Conservation (phyloP, 2,113 vertebrate species). For the Vombatus ursinus region DNA sequence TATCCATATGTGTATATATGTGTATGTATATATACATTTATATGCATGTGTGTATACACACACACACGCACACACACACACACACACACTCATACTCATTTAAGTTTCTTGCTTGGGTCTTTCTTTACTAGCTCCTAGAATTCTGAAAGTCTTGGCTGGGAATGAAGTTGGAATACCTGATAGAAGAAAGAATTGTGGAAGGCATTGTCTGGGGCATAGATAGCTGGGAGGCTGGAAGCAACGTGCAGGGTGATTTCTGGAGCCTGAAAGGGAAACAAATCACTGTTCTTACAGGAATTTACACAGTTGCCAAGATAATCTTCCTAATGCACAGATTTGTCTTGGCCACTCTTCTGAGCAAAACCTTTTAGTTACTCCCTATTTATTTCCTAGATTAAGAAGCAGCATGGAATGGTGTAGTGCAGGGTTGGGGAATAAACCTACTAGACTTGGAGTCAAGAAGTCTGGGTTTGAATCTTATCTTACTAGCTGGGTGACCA, state of each 20-base stretch:
- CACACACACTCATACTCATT: not conserved
- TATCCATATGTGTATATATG: not conserved
- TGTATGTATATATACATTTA: not conserved
- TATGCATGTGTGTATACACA: not conserved
- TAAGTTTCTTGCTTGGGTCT: not conserved
- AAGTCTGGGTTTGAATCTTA: not conserved
- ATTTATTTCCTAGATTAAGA: not conserved
- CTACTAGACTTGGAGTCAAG: not conserved
- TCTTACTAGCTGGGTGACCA: not conserved
- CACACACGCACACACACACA: not conserved
- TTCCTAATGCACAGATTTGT: not conserved
- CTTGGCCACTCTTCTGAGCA: not conserved
- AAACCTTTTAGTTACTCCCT: not conserved
- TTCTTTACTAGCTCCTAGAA: not conserved
- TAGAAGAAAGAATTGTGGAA: conserved; percentile 92
- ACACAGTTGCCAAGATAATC: not conserved
- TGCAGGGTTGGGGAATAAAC: not conserved
- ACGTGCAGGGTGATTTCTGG: conserved; percentile 86
- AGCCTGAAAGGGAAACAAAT: conserved; percentile 79
- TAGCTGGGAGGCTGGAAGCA: conserved; percentile 87
- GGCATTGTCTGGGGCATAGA: conserved; percentile 82
- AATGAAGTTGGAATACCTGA: conserved; percentile 83
- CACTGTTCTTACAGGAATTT: fast-evolving
- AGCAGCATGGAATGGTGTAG: not conserved
- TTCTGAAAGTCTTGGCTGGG: fast-evolving